Evolutionary conservation across 2,113 vertebrate genomes (phyloP).

Genomic region (Gymnobelideus leadbeateri): DNA sequence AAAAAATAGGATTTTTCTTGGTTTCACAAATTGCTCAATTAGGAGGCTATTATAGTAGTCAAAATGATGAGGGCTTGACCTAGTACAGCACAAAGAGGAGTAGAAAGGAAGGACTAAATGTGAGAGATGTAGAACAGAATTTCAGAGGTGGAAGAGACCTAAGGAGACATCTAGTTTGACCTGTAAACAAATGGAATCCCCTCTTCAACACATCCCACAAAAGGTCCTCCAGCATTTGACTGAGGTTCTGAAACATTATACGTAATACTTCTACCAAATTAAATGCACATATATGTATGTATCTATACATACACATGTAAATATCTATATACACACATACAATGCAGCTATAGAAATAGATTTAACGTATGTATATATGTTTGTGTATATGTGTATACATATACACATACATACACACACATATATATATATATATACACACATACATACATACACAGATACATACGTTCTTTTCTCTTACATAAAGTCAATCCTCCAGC

Average conservation of each 20-base stretch:
- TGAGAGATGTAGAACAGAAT: not conserved
- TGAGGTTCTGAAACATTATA: not conserved
- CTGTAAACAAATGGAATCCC: not conserved
- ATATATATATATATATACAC: too few species aligned
- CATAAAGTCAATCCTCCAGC: not conserved
- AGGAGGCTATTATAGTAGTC: not conserved
- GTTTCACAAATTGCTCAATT: not conserved
- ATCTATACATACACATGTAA: fast-evolving
- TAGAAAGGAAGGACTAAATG: not conserved
- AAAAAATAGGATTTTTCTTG: not conserved
- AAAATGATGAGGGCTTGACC: not conserved
- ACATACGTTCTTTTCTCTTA: too few species aligned
- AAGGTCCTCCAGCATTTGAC: not conserved
- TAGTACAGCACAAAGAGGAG: not conserved
- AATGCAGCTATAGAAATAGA: too few species aligned
- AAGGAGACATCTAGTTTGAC: not conserved
- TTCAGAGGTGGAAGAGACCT: not conserved
- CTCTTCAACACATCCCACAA: not conserved
- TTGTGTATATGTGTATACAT: fast-evolving
- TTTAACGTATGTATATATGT: too few species aligned
- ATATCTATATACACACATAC: not conserved
- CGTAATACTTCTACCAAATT: not conserved
- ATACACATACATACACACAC: not conserved
- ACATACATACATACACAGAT: too few species aligned
- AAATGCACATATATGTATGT: not conserved